Base-by-base conservation (phyloP, 2,888 invertebrate species). In the Trachelus stipa region DNA sequence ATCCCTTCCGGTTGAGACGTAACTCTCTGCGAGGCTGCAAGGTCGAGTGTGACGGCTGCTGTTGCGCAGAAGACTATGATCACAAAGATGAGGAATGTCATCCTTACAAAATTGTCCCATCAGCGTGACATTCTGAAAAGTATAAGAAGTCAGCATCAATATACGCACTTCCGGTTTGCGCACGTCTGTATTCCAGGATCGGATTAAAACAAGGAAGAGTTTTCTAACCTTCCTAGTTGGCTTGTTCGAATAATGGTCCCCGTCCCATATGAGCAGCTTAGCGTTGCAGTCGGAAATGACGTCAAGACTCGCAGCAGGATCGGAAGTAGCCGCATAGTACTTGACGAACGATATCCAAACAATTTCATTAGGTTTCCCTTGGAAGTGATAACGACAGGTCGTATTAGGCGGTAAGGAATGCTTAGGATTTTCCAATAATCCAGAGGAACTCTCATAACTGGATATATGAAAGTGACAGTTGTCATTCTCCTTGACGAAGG, bases 321-420 rank as follows among this genome's bases (percentile, higher is more conserved):
- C 95, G 0, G 94, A 93, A 73, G 94, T 94, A 69, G 95, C 95
- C 2, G 96, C 95, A 91, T 96, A 96, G 90, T 96, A 96, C 91
- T 96, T 96, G 86, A 96, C 94, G 90, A 97, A 96, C 35, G 96
- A 96, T 83, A 96, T 94, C 97, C 96, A 96, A 35, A 96, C 96
- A 80, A 96, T 95, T 92, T 96, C 96, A 87, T 95, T 95, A 11
- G 94, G 92, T 76, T 95, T 94, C 37, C 96, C 96, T 92, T 95
- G 93, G 88, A 96, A 96, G 88, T 95, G 95, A 91, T 96, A 96
- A 80, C 95, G 94, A 90, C 97, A 97, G 11, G 96, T 96, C 1
- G 96, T 96, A 91, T 96, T 96, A 2, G 96, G 96, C 0, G 96
- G 96, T 78, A 96, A 92, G 1, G 96, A 95, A 90, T 96, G 96